phyloP scores from a whole-genome alignment of 2,797 vertebrate species.

The Huso huso region DNA sequence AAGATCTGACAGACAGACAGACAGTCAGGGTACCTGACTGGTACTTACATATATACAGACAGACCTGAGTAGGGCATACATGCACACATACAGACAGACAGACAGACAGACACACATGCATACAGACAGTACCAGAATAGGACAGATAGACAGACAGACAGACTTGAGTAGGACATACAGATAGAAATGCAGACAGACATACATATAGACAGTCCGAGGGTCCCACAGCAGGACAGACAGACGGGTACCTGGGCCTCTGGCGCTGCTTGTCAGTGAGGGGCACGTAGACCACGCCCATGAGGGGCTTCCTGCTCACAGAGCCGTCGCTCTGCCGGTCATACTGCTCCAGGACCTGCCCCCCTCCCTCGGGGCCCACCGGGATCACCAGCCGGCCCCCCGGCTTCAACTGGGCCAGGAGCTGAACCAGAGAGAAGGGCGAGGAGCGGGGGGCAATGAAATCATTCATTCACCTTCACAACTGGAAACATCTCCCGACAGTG shows the following conservation, averaged over 20 bases:
- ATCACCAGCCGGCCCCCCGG: slow-evolving; percentile 77
- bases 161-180: background rate
- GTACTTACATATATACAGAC: too few species aligned
- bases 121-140: background rate
- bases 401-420: slow-evolving; percentile 83
- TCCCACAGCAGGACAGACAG: background rate
- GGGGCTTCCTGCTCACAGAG: slow-evolving; percentile 63
- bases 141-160: background rate
- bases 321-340: slow-evolving; percentile 78
- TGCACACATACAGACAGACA: background rate
- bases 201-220: background rate
- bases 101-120: background rate
- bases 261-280: slow-evolving; percentile 79
- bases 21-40: too few species aligned
- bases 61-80: too few species aligned
- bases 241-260: slow-evolving; percentile 73
- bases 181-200: background rate
- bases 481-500: background rate
- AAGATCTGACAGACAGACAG: too few species aligned
- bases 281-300: slow-evolving; percentile 87
- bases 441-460: background rate
- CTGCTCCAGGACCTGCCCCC: slow-evolving; percentile 78
- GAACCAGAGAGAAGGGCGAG: background rate
- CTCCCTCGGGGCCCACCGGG: slow-evolving; percentile 74
- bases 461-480: background rate